Evolutionary conservation across 2,888 invertebrate species (phyloP).

Genomic region (Scelioninae gen. 2): DNA sequence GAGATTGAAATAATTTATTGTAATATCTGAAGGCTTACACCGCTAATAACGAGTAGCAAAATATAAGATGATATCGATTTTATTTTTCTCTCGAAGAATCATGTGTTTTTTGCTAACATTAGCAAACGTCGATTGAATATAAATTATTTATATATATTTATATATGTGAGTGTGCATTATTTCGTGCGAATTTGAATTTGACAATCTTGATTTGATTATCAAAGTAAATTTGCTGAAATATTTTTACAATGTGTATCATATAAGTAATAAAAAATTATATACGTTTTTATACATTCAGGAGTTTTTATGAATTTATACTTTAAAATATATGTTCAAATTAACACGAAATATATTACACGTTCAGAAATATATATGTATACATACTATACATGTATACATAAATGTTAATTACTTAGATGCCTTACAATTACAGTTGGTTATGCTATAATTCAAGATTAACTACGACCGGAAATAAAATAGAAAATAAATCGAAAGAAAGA

Average conservation of each 20-base stretch:
- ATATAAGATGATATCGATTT: constrained; percentile 13
- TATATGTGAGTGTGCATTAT: constrained; percentile 24
- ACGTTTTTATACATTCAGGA: constrained; percentile 29
- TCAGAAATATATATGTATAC: constrained; percentile 46
- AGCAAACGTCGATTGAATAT: constrained; percentile 35
- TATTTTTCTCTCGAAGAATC: constrained; percentile 18
- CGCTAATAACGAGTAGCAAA: constrained; percentile 23
- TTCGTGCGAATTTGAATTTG: constrained; percentile 39
- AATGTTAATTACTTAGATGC: constrained; percentile 60
- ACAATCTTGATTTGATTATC: constrained; percentile 18
- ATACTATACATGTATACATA: constrained; percentile 42
- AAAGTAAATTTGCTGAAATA: background rate
- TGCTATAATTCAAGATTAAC: constrained; percentile 58
- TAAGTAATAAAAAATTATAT: constrained; percentile 20
- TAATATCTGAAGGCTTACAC: constrained; percentile 39
- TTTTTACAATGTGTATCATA: constrained; percentile 33
- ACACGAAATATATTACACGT: constrained; percentile 39
- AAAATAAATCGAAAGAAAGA: constrained; percentile 24
- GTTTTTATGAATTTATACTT: constrained; percentile 15
- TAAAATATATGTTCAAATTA: constrained; percentile 23
- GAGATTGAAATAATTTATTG: constrained; percentile 44
- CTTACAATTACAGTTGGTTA: constrained; percentile 60
- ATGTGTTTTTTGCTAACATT: constrained; percentile 36
- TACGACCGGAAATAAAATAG: constrained; percentile 34
- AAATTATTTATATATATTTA: constrained; percentile 52